Percentiles rank a stretch among this genome's conserved stretches.
These are phyloP conservation scores for Cylindroiulus punctatus DNA, from an alignment of 2,888 invertebrate species.

Conservation along the genomic window DNA sequence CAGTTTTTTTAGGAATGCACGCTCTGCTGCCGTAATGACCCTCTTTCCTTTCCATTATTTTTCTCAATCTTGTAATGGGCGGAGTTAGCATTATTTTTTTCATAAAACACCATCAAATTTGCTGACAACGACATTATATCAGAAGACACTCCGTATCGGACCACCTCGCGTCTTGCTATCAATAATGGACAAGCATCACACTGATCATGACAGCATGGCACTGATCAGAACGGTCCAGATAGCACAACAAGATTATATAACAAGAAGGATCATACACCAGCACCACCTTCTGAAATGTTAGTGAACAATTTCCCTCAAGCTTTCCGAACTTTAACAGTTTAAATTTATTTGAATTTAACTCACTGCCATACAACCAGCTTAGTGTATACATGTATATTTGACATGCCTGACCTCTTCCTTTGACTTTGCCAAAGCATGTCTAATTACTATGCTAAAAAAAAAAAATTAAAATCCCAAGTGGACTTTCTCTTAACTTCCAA, in stretches of 20 bases:
- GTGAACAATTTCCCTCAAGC: no score
- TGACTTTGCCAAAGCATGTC: no score
- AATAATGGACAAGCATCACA: background rate
- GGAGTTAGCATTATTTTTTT: background rate
- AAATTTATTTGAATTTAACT: no score
- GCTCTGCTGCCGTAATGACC: slow-evolving; percentile 13
- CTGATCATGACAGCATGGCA: no score
- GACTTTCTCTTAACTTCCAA: no score
- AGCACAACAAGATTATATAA: background rate
- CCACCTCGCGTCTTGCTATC: background rate
- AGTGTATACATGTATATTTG: no score
- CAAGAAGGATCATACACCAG: background rate
- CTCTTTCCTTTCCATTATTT: background rate
- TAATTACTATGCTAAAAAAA: no score
- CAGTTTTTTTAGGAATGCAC: slow-evolving; percentile 20
- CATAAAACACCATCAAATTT: background rate
- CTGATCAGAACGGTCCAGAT: background rate
- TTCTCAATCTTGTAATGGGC: background rate
- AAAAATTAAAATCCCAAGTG: no score
- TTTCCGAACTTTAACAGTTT: no score
- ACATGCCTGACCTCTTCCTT: no score
- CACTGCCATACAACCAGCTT: no score
- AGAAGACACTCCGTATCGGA: background rate
- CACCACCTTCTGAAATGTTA: background rate
- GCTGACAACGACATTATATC: background rate